phyloP scores from a whole-genome alignment of 2,888 invertebrate species.

The Trachelus troglodyta region DNA sequence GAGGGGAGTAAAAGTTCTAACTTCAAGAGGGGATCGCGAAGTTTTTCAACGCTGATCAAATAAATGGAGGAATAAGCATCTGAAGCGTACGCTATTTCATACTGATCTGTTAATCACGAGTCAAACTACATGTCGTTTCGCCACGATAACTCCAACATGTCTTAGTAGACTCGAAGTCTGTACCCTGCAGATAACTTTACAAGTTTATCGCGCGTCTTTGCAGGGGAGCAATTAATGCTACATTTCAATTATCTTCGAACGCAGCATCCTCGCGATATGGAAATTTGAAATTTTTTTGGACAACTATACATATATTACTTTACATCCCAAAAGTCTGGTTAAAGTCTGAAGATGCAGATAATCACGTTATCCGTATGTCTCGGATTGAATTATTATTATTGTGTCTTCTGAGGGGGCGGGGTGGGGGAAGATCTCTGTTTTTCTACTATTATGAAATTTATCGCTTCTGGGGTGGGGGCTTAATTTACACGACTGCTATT shows the following conservation, averaged over 20 bases:
- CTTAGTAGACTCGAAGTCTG: too few relatives aligned
- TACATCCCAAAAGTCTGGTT: neutral
- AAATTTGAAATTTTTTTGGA: neutral
- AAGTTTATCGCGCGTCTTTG: constrained; percentile 25
- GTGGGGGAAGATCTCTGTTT: neutral
- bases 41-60: neutral
- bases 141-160: too few relatives aligned
- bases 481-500: neutral
- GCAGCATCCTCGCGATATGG: neutral
- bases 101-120: neutral
- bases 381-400: neutral
- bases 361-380: neutral
- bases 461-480: neutral
- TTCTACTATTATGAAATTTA: neutral
- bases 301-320: neutral
- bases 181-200: neutral
- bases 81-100: neutral
- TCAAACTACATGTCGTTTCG: too few relatives aligned
- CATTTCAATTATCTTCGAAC: neutral
- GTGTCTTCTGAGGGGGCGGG: neutral
- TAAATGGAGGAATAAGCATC: neutral
- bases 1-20: neutral
- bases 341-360: neutral
- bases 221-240: constrained; percentile 30
- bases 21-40: neutral